These are phyloP conservation scores for Eublepharis macularius DNA, from an alignment of 2,113 vertebrate species.

Conservation along the genomic window DNA sequence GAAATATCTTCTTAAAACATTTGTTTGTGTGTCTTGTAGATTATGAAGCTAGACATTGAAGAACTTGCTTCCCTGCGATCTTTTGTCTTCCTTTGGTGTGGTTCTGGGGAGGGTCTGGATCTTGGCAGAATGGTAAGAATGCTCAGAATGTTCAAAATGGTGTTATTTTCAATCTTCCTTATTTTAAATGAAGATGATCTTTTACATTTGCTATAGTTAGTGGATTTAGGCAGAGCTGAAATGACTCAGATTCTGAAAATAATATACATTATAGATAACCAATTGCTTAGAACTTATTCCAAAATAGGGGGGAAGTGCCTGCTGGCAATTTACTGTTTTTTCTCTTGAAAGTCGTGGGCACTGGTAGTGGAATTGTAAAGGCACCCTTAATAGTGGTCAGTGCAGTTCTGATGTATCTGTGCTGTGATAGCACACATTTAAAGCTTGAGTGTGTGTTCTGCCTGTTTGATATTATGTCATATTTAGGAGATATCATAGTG, in stretches of 20 bases:
- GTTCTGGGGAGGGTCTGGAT: constrained; percentile 95
- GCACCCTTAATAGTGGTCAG: background rate
- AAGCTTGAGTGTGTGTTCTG: background rate
- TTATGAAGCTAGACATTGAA: constrained; percentile 99
- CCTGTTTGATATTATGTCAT: background rate
- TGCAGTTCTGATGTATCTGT: background rate
- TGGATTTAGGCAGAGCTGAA: constrained; percentile 21
- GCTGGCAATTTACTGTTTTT: background rate
- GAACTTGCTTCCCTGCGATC: constrained; percentile 93
- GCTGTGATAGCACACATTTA: background rate
- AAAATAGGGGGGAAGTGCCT: background rate
- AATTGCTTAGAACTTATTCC: rapidly evolving
- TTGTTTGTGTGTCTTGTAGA: constrained; percentile 73
- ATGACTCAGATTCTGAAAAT: background rate
- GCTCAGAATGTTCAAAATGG: constrained; percentile 21
- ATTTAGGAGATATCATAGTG: background rate
- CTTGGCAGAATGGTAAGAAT: constrained; percentile 93
- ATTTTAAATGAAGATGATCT: background rate
- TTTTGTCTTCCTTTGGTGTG: constrained; percentile 98
- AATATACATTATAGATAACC: background rate
- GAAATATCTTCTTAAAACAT: background rate
- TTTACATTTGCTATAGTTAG: constrained; percentile 21
- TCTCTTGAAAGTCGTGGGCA: background rate
- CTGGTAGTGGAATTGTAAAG: background rate
- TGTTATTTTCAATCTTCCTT: background rate